Percentiles rank a stretch among this genome's conserved stretches.
phyloP scores from a whole-genome alignment of 2,888 invertebrate species.

The Yponomeuta sedellus region DNA sequence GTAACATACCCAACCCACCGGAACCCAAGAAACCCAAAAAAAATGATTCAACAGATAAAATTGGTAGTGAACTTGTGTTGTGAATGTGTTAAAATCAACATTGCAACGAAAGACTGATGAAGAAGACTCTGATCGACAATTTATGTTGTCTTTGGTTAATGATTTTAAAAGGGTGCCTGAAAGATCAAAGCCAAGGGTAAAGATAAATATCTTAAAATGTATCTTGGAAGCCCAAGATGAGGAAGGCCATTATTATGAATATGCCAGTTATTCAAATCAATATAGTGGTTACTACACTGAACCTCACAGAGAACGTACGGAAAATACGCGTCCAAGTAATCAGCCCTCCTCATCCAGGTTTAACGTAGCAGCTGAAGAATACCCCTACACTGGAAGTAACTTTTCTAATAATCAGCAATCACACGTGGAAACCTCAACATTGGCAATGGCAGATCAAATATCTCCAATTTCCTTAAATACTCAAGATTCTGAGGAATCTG shows the following conservation, averaged over 20 bases:
- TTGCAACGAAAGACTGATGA: conserved; percentile 18
- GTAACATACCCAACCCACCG: conserved; percentile 17
- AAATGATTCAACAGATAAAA: conserved; percentile 15
- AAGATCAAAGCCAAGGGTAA: conserved; percentile 19
- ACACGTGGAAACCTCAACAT: conserved; percentile 19
- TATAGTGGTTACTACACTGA: conserved; percentile 20
- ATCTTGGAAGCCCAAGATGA: conserved; percentile 21
- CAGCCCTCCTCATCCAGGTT: conserved; percentile 20
- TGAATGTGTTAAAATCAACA: conserved; percentile 19
- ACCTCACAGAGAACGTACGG: conserved; percentile 21
- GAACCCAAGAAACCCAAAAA: too few species aligned
- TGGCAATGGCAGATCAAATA: conserved; percentile 19
- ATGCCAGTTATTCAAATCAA: conserved; percentile 21
- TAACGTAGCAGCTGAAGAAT: conserved; percentile 22
- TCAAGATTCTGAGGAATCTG: conserved; percentile 19
- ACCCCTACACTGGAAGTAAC: conserved; percentile 18
- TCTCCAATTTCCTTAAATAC: conserved; percentile 18
- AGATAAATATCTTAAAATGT: conserved; percentile 22
- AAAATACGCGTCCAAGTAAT: conserved; percentile 21
- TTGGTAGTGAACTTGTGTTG: conserved; percentile 20
- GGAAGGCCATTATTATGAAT: conserved; percentile 20
- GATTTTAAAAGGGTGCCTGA: conserved; percentile 20
- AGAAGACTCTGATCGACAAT: conserved; percentile 21
- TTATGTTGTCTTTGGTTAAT: conserved; percentile 20
- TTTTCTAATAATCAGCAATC: conserved; percentile 22